A percentile compares a stretch with the other conserved stretches of the same genome.
phyloP scores from a whole-genome alignment of 2,113 vertebrate genomes.

The Rhinopomastus cyanomelas region DNA sequence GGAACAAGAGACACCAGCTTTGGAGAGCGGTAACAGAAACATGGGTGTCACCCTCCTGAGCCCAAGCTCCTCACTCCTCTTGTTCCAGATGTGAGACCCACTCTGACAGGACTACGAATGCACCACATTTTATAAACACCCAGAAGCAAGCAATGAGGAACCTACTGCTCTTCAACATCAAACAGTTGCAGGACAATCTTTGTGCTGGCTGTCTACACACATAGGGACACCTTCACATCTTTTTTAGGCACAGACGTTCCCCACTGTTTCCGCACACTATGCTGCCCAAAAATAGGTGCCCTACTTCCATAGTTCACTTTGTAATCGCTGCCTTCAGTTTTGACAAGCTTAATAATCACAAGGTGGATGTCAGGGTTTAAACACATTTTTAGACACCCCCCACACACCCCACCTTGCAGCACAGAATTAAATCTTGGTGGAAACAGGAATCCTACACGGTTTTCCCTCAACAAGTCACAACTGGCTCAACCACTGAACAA shows the following conservation, averaged over 20 bases:
- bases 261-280: not conserved
- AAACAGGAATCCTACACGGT: not conserved
- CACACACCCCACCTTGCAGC: not conserved
- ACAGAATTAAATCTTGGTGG: not conserved
- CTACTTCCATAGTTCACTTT: not conserved
- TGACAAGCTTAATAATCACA: not conserved
- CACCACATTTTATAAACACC: not conserved
- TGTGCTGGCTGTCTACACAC: not conserved
- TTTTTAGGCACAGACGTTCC: not conserved
- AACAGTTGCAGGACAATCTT: not conserved
- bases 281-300: not conserved
- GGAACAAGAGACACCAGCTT: accelerated
- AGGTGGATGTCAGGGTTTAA: not conserved
- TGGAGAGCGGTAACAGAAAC: accelerated
- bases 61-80: not conserved
- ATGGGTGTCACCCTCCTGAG: not conserved
- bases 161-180: not conserved
- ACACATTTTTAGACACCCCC: not conserved
- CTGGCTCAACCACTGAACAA: not conserved
- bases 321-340: not conserved
- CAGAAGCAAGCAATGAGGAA: not conserved
- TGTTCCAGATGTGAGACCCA: not conserved
- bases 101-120: not conserved
- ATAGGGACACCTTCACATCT: accelerated
- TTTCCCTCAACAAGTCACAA: not conserved